Percentiles rank a stretch among this genome's conserved stretches.
Evolutionary conservation across 2,888 invertebrate species (phyloP).

Genomic region (Andrena marginata): DNA sequence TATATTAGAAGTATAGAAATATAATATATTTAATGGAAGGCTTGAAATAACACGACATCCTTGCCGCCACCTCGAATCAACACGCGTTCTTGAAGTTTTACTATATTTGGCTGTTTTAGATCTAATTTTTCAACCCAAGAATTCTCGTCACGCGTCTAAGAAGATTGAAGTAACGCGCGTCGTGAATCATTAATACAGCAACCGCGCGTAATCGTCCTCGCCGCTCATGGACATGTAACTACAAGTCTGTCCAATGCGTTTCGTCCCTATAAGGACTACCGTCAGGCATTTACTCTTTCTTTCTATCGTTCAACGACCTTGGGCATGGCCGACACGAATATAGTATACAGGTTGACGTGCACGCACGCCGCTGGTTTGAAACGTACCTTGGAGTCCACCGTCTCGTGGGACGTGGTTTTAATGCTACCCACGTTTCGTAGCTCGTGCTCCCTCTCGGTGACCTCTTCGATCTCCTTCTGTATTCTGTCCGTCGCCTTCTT

Average conservation of each 20-base stretch:
- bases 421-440: slow-evolving; percentile 89
- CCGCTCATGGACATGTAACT: slow-evolving; percentile 27
- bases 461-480: slow-evolving; percentile 95
- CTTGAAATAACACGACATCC: too few species aligned
- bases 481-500: slow-evolving; percentile 89
- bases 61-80: neutral
- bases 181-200: slow-evolving; percentile 38
- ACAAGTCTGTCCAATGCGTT: slow-evolving; percentile 28
- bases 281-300: slow-evolving; percentile 50
- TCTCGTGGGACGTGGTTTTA: slow-evolving; percentile 87
- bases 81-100: neutral
- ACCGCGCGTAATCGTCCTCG: slow-evolving; percentile 40
- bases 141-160: slow-evolving; percentile 23
- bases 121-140: slow-evolving; percentile 9
- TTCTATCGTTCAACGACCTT: slow-evolving; percentile 59
- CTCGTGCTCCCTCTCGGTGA: slow-evolving; percentile 93
- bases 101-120: neutral
- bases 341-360: neutral
- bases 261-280: slow-evolving; percentile 53
- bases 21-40: too few species aligned
- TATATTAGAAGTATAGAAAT: too few species aligned
- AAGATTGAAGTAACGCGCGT: slow-evolving; percentile 18
- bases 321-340: slow-evolving; percentile 37
- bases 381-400: slow-evolving; percentile 84
- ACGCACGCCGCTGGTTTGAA: slow-evolving; percentile 14